A percentile compares a stretch with the other conserved stretches of the same genome.
Evolutionary conservation across 2,888 invertebrate species (phyloP).

Genomic region (Quadroppia sp.): DNA sequence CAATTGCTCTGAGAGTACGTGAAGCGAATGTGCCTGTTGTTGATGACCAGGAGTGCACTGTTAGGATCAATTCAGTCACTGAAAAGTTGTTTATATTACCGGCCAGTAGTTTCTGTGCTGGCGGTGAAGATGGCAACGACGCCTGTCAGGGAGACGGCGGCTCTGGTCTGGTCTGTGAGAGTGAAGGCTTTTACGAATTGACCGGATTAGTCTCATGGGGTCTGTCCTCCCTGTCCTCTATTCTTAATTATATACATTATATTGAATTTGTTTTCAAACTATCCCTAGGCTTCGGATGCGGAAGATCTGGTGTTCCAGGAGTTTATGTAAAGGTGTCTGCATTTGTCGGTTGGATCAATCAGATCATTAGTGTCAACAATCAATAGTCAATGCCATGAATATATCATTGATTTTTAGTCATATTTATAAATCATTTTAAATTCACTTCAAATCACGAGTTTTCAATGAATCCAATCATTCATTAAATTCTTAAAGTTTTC

Average conservation of each 20-base stretch:
- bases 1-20: slow-evolving; percentile 79
- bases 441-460: neutral
- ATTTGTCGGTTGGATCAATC: slow-evolving; percentile 95
- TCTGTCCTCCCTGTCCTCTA: neutral
- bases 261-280: neutral
- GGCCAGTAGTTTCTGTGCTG: slow-evolving; percentile 88
- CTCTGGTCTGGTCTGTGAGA: slow-evolving; percentile 85
- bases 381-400: slow-evolving; percentile 26
- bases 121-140: slow-evolving; percentile 86
- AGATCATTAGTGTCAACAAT: slow-evolving; percentile 84
- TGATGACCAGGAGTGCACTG: slow-evolving; percentile 83
- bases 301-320: slow-evolving; percentile 88
- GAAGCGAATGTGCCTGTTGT: slow-evolving; percentile 89
- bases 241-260: neutral
- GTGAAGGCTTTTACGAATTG: slow-evolving; percentile 85
- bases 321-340: slow-evolving; percentile 93
- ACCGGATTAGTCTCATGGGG: slow-evolving; percentile 94
- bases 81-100: slow-evolving; percentile 87
- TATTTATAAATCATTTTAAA: neutral
- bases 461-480: neutral
- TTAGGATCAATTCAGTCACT: slow-evolving; percentile 88
- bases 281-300: slow-evolving; percentile 66
- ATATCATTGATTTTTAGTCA: neutral
- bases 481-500: neutral
- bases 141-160: slow-evolving; percentile 95